Conservation (phyloP, 2,113 vertebrate genomes). For the Phrynocephalus versicolor region DNA sequence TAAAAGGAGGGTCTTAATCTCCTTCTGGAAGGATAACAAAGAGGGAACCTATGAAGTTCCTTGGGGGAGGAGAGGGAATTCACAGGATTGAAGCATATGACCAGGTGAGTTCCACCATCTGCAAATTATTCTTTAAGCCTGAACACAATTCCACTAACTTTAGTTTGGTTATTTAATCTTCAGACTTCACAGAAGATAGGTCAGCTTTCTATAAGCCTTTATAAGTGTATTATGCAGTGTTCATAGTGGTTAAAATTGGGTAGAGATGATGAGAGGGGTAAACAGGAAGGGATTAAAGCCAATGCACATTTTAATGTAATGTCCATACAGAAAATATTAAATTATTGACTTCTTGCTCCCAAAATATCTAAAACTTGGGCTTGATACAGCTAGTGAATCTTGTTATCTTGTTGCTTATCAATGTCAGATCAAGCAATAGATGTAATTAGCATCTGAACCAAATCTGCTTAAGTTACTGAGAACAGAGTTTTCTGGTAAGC, state of each 20-base stretch:
- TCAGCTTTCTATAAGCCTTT: neutral
- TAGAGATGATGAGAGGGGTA: neutral
- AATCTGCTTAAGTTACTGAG: slow-evolving; percentile 1
- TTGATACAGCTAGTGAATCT: neutral
- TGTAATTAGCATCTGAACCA: slow-evolving; percentile 20
- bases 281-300: neutral
- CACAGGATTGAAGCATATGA: neutral
- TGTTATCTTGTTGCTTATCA: slow-evolving; percentile 10
- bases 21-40: neutral
- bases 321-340: neutral
- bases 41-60: neutral
- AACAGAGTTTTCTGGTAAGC: slow-evolving; percentile 3
- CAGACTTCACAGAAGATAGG: neutral
- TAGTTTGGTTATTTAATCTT: neutral
- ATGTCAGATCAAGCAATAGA: neutral
- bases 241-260: neutral
- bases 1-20: neutral
- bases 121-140: neutral
- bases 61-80: neutral
- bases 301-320: neutral
- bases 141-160: neutral
- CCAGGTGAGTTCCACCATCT: neutral
- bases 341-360: neutral
- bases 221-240: neutral
- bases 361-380: neutral